Conservation (phyloP, 2,797 vertebrate genomes). For the Pipistrellus nathusii region DNA sequence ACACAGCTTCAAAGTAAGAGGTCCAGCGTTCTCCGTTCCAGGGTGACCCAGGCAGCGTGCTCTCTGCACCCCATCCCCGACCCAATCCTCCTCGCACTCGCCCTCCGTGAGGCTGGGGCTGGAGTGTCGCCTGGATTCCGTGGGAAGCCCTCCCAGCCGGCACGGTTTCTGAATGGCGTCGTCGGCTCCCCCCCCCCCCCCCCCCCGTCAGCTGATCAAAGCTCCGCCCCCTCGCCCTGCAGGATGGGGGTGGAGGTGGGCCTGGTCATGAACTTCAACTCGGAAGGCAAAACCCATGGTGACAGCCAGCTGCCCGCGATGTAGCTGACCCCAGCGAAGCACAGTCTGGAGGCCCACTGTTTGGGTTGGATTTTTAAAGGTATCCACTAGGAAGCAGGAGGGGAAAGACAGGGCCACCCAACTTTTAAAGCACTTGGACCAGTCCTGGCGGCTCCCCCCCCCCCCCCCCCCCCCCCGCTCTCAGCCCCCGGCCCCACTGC, state of each 20-base stretch:
- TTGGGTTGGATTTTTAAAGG: background rate
- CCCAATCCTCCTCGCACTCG: background rate
- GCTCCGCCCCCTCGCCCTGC: background rate
- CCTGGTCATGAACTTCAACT: background rate
- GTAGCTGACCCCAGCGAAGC: background rate
- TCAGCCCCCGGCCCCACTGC: too few species aligned
- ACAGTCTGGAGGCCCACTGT: too few species aligned
- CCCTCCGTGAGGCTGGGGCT: background rate
- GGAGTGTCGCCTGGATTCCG: background rate
- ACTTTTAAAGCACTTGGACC: background rate
- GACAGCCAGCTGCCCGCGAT: fast-evolving
- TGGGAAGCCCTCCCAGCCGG: background rate
- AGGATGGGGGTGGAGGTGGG: background rate
- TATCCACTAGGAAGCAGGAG: background rate
- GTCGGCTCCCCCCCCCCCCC: too few species aligned
- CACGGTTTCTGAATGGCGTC: background rate
- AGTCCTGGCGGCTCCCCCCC: background rate
- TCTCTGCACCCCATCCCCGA: background rate
- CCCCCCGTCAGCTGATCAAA: background rate
- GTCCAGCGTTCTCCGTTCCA: background rate
- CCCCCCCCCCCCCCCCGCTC: background rate
- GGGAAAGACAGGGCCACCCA: background rate
- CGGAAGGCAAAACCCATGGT: background rate
- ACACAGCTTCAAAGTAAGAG: background rate
- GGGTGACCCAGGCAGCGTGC: fast-evolving